Evolutionary conservation across 2,888 invertebrate genomes (phyloP).

Genomic region (Heliconius ethilla): DNA sequence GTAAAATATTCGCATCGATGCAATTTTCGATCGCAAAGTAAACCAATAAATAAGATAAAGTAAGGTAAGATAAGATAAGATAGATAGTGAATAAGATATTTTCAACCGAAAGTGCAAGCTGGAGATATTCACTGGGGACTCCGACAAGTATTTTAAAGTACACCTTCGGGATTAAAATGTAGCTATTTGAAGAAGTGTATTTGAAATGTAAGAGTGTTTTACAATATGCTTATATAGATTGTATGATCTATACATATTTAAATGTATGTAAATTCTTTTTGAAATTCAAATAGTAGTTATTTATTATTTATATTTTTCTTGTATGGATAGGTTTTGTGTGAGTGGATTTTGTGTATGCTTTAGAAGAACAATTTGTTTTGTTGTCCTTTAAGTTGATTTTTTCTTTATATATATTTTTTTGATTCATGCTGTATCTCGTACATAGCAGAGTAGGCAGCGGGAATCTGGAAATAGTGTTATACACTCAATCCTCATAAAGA

Average conservation of each 20-base stretch:
- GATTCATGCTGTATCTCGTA: too few species aligned
- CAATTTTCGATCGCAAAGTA: conserved; percentile 43
- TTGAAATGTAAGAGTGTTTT: conserved; percentile 1
- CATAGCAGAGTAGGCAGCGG: too few species aligned
- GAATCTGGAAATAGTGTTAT: too few species aligned
- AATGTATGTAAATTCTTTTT: neutral
- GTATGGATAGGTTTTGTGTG: neutral
- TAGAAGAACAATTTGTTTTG: too few species aligned
- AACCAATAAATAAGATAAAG: conserved; percentile 41
- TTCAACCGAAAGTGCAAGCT: conserved; percentile 56
- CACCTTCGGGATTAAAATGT: conserved; percentile 40
- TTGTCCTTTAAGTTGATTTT: neutral
- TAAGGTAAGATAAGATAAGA: conserved; percentile 34
- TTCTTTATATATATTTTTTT: too few species aligned
- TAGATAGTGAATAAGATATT: conserved; percentile 47
- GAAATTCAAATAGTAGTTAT: neutral
- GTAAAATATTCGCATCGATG: conserved; percentile 31
- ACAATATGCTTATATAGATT: neutral
- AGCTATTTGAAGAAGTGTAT: conserved; percentile 31
- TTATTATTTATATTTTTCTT: neutral
- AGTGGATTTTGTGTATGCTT: neutral
- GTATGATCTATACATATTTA: neutral
- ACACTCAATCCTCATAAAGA: too few species aligned
- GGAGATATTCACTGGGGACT: conserved; percentile 49
- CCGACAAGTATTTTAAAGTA: conserved; percentile 35